phyloP scores from a whole-genome alignment of 2,113 vertebrate genomes.

The Seriola dumerili region DNA sequence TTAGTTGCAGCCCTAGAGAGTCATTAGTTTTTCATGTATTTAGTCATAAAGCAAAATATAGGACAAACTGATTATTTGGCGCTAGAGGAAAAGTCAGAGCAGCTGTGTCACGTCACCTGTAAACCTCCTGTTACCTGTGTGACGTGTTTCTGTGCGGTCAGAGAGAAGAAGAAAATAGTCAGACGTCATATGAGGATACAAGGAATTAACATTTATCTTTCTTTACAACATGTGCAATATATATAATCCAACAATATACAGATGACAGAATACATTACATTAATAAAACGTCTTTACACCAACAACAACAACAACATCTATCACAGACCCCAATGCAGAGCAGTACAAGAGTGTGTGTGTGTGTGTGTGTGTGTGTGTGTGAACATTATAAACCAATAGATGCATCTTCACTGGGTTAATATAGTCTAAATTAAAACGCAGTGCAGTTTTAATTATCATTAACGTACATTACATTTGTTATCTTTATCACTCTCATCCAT shows the following conservation, averaged over 20 bases:
- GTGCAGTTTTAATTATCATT: constrained; percentile 9
- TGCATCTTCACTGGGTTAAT: background rate
- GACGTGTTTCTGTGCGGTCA: background rate
- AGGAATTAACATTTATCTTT: constrained; percentile 25
- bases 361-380: too few species aligned
- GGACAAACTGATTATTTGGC: too few species aligned
- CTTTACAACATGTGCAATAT: constrained; percentile 36
- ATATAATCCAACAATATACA: constrained; percentile 18
- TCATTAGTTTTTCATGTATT: too few species aligned
- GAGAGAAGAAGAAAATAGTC: constrained; percentile 4
- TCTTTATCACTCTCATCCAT: background rate
- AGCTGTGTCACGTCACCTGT: too few species aligned
- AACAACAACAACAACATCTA: background rate
- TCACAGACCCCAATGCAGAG: background rate
- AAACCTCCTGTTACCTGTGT: too few species aligned
- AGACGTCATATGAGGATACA: background rate
- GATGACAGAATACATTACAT: background rate
- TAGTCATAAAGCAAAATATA: too few species aligned
- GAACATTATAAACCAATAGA: background rate
- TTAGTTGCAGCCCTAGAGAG: too few species aligned
- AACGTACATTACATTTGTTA: background rate
- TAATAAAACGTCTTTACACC: constrained; percentile 14
- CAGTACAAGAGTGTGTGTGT: background rate
- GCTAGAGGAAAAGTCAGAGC: too few species aligned
- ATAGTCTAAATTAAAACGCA: constrained; percentile 12